Conservation (phyloP, 2,113 vertebrate species). For the Orientallactaga bullata region DNA sequence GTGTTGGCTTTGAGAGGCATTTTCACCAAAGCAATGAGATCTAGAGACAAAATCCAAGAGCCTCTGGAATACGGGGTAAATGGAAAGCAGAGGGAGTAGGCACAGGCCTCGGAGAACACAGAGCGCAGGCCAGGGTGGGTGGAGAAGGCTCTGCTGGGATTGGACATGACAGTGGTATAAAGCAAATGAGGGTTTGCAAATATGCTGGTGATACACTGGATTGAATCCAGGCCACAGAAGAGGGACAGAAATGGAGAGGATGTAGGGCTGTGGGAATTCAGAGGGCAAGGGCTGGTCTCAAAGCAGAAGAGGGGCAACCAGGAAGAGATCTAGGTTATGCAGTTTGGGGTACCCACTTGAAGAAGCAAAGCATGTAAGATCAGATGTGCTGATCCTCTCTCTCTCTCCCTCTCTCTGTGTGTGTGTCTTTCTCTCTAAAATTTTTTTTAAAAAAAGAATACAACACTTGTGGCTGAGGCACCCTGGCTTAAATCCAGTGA, state of each 20-base stretch:
- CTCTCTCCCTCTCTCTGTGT: no score
- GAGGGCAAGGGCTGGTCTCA: background rate
- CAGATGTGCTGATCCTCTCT: background rate
- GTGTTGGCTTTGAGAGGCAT: background rate
- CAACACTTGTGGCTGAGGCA: background rate
- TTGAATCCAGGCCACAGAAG: background rate
- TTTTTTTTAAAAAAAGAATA: background rate
- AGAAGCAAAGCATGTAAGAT: background rate
- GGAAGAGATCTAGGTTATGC: no score
- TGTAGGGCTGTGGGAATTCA: background rate
- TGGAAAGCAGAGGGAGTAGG: background rate
- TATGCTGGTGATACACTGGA: background rate
- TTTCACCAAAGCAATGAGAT: background rate
- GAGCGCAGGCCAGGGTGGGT: rapidly evolving
- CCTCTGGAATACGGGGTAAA: background rate
- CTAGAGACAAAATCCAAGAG: background rate
- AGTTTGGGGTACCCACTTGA: background rate
- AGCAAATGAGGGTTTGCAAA: background rate
- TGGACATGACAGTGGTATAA: background rate
- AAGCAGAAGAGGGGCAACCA: background rate
- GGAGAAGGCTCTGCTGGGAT: background rate
- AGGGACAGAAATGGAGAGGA: background rate
- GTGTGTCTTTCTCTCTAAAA: no score
- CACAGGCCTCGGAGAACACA: no score
- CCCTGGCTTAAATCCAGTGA: background rate